Conservation (phyloP, 1,140 invertebrate genomes). For the Cydia pomonella region DNA sequence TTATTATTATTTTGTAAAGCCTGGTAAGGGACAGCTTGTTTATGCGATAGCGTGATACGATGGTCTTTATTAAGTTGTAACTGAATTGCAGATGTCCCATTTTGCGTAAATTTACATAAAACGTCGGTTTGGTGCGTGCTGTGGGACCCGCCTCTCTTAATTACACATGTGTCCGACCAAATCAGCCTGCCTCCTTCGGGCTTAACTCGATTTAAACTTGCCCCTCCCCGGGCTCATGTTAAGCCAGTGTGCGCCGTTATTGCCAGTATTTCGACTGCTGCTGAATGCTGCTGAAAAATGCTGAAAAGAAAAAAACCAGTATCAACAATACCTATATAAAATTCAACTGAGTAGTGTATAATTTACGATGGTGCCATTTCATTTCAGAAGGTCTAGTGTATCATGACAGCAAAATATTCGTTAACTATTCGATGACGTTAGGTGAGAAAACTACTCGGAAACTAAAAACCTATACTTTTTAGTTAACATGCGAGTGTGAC, state of each 20-base stretch:
- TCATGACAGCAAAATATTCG: no score
- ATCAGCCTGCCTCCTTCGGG: conserved; percentile 41
- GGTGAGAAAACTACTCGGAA: no score
- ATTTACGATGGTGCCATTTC: no score
- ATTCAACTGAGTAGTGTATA: no score
- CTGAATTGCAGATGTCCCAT: conserved; percentile 45
- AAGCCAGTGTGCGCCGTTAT: background rate
- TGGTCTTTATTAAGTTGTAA: conserved; percentile 39
- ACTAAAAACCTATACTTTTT: no score
- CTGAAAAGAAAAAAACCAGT: no score
- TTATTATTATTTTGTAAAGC: conserved; percentile 21
- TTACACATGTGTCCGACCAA: conserved; percentile 47
- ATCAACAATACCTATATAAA: no score
- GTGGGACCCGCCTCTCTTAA: conserved; percentile 38
- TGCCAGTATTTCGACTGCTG: background rate
- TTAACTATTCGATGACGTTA: no score
- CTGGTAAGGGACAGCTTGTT: conserved; percentile 33
- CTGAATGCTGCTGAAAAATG: no score
- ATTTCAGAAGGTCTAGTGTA: no score
- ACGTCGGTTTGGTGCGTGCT: conserved; percentile 38
- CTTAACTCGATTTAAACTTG: conserved; percentile 45
- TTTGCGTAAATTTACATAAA: conserved; percentile 51
- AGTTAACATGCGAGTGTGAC: no score
- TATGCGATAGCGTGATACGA: conserved; percentile 34
- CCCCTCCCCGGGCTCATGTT: conserved; percentile 25